Evolutionary conservation across 2,888 invertebrate genomes (phyloP), one percentile per base, ranked within the genome.

Genomic region (Andrena dorsata): DNA sequence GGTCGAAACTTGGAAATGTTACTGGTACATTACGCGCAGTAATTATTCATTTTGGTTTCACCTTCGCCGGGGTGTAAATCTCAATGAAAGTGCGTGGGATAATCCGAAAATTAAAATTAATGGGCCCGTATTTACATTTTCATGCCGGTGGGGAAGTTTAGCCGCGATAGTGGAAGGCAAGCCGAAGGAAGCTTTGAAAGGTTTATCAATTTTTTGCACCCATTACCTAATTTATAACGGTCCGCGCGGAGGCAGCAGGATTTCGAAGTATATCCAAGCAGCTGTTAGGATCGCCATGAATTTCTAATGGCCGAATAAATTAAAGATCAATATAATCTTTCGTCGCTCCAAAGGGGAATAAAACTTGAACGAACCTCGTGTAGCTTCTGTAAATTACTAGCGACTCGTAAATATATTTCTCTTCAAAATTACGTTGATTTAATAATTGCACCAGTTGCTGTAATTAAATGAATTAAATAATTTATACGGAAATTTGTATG

Each of bases 61-160:
- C 16, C 66, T 66, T 71, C 32, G 51, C 10, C 20, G 60, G 10
- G 47, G 16, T 47, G 71, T 76, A 76, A 80, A 80, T 80, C 53
- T 71, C 71, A 71, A 76, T 80, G 56, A 66, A 71, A 66, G n/a
- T 76, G 71, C 66, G 53, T 69, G 61, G 71, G 76, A 80, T 80
- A 72, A 80, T 80, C 76, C 60, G 71, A 61, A 71, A 80, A 80
- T 80, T 71, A 80, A 76, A 76, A 76, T 80, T 66, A 80, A 80
- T 76, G 76, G 61, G 10, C 16, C 58, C 1, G 7, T 80, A 76
- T 76, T 71, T 66, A 60, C 76, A 63, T 66, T 65, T 56, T 20
- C 76, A 41, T 20, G 16, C 23, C 26, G 26, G 56, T 20, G 47
- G 49, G n/a, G 7, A 77, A 73, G 51, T 77, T 77, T 41, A 51